These are phyloP conservation scores for Bergia puertoricense DNA, from an alignment of 92 coral and sea anemone species.

Conservation along the genomic window DNA sequence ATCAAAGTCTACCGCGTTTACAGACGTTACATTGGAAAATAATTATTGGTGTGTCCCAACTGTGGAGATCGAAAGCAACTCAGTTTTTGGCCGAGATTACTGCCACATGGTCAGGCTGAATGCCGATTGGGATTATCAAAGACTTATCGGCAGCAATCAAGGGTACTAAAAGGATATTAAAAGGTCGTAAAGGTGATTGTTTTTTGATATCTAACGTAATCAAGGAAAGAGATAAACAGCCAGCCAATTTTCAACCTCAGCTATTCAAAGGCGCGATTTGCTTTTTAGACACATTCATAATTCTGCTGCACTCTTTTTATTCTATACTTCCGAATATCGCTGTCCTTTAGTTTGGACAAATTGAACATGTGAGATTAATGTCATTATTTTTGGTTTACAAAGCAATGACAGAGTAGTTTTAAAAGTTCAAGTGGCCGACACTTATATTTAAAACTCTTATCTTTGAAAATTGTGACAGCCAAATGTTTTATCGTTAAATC, in stretches of 20 bases:
- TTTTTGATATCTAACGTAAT: slow-evolving; percentile 13
- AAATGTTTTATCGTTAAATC: neutral
- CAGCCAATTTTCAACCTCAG: neutral
- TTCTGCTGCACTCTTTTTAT: neutral
- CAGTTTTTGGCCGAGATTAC: neutral
- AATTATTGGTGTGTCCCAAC: too few species aligned
- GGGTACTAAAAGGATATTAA: neutral
- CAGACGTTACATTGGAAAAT: too few species aligned
- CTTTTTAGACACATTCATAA: neutral
- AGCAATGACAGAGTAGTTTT: neutral
- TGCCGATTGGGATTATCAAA: neutral
- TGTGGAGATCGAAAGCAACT: too few species aligned
- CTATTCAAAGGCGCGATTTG: neutral
- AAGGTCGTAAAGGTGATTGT: slow-evolving; percentile 5
- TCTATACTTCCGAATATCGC: neutral
- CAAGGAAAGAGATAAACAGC: neutral
- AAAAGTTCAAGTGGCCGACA: neutral
- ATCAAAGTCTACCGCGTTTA: too few species aligned
- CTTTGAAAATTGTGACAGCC: neutral
- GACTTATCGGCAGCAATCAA: neutral
- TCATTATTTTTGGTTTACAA: neutral
- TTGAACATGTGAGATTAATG: neutral
- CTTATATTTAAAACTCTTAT: too few species aligned
- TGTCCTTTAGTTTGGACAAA: neutral
- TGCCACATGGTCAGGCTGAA: neutral